Evolutionary conservation across 2,113 vertebrate species (phyloP), one percentile per base, ranked within the genome.

Genomic region (Pavo muticus): DNA sequence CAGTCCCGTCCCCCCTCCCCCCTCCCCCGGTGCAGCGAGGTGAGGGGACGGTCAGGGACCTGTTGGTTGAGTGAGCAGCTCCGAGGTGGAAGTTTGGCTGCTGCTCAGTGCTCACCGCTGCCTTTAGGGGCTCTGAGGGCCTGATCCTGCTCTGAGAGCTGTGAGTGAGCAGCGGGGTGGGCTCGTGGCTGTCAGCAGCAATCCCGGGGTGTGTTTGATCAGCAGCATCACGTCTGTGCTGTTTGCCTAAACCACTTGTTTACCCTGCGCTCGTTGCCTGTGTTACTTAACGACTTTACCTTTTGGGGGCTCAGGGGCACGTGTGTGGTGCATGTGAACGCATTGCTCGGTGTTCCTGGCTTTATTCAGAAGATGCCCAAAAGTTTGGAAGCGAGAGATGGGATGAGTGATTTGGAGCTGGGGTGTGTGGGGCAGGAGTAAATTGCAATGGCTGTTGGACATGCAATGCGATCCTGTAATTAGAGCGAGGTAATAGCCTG

Each of bases 381-480:
- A 91, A 74, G 40, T 84, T 76, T 76, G 30, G 32, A 91, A 96
- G 87, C n/a, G 84, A 91, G 91, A 84, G 52, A 78, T 95, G 93
- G 82, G 83, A 91, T 92, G 93, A 92, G 74, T 81, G 68, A 54
- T 76, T 94, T 75, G 75, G 74, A 83, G 73, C 76, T 80, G 42
- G 64, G 79, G 57, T 94, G 87, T 85, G 96, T 89, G 89, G 65
- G 86, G 87, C 72, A 77, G 80, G 93, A 93, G 83, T 96, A 82
- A 97, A 90, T 97, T 96, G 97, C 92, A 96, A 91, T 93, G 74
- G 95, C 94, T 97, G 95, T 97, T 96, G 96, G 94, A 96, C 97
- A 89, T 40, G 97, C 96, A 95, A 98, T 8, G 48, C 74, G 88
- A 97, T 97, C 78, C 86, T 94, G 81, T 98, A 97, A 97, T 98